Evolutionary conservation across 1,140 invertebrate genomes (phyloP).

Genomic region (Zaprionus taronus): DNA sequence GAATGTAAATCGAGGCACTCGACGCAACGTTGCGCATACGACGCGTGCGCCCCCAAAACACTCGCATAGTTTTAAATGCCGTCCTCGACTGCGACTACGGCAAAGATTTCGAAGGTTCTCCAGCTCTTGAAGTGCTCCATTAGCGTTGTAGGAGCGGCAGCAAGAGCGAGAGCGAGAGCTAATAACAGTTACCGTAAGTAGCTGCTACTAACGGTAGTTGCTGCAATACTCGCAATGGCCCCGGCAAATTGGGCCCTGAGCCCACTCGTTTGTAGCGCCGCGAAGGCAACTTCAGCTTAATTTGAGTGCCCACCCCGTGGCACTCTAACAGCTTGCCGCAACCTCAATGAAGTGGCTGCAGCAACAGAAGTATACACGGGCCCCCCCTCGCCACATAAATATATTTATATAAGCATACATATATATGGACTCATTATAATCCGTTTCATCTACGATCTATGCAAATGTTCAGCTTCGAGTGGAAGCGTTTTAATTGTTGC

Average conservation of each 20-base stretch:
- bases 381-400: not conserved
- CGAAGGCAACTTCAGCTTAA: not conserved
- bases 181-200: conserved; percentile 41
- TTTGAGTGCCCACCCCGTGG: not conserved
- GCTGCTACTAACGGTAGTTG: conserved; percentile 23
- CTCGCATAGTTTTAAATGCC: conserved; percentile 41
- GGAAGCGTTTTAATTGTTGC: too few species aligned
- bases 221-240: conserved; percentile 3
- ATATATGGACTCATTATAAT: not conserved
- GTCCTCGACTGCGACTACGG: conserved; percentile 1
- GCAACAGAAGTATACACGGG: not conserved
- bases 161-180: conserved; percentile 15
- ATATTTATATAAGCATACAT: conserved; percentile 1
- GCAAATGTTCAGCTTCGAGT: not conserved
- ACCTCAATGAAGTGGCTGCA: not conserved
- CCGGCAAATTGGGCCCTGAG: conserved; percentile 15
- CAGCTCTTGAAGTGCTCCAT: conserved; percentile 26
- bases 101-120: conserved; percentile 11
- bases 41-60: conserved; percentile 34
- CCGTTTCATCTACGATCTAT: not conserved
- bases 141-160: conserved; percentile 6
- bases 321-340: not conserved
- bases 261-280: not conserved
- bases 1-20: conserved; percentile 47
- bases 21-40: conserved; percentile 39